A percentile compares a stretch with the other conserved stretches of the same genome.
Evolutionary conservation across 64 coral and sea anemone species (phyloP).

Genomic region (Montipora capricornis): DNA sequence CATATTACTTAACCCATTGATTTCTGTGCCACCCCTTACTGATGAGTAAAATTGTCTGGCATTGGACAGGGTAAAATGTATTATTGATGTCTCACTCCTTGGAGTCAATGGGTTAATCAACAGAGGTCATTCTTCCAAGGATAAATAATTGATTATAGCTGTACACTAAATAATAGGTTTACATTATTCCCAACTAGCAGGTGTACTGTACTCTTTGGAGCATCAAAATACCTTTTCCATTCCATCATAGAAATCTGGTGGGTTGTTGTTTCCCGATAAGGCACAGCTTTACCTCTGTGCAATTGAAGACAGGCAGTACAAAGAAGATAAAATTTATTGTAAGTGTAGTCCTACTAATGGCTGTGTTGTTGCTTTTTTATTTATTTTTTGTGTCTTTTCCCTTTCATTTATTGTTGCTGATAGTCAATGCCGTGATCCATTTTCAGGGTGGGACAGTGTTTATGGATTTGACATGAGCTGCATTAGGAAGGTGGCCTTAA

Average conservation of each 20-base stretch:
- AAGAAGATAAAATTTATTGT: conserved; percentile 99
- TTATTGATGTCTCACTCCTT: too few relatives aligned
- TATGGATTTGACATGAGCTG: conserved; percentile 99
- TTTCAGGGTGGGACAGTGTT: conserved; percentile 97
- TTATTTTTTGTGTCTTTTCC: neutral
- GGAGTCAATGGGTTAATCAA: too few relatives aligned
- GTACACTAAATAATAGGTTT: too few relatives aligned
- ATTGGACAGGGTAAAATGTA: too few relatives aligned
- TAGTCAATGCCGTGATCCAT: neutral
- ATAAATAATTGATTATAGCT: too few relatives aligned
- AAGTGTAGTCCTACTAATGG: conserved; percentile 13
- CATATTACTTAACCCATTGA: too few relatives aligned
- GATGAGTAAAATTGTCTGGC: too few relatives aligned
- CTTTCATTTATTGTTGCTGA: neutral
- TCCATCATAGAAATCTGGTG: conserved; percentile 72
- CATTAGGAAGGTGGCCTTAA: conserved; percentile 93
- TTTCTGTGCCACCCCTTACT: too few relatives aligned
- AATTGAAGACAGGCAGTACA: conserved; percentile 99
- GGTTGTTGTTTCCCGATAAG: conserved; percentile 97
- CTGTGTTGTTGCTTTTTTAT: neutral
- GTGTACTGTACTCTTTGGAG: neutral
- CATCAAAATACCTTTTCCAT: neutral
- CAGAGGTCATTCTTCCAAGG: too few relatives aligned
- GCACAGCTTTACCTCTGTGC: conserved; percentile 94
- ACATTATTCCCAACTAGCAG: too few relatives aligned